Evolutionary conservation across 2,888 invertebrate species (phyloP).

Genomic region (Lepidocyrtoides sp.): DNA sequence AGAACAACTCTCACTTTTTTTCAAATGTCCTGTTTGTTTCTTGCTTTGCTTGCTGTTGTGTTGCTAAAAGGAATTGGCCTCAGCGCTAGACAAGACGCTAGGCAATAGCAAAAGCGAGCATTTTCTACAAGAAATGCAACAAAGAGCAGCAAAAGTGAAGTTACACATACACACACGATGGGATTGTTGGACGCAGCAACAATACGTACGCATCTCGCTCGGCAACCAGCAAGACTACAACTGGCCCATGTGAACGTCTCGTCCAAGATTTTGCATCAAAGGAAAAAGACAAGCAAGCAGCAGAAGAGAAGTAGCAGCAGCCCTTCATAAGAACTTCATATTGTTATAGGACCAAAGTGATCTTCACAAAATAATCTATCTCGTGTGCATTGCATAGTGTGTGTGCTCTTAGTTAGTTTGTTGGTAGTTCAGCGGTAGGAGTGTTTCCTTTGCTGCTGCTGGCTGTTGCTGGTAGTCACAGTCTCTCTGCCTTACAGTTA

Average conservation of each 20-base stretch:
- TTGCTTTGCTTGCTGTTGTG: background rate
- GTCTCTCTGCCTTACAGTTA: background rate
- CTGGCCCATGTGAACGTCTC: constrained; percentile 76
- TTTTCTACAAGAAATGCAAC: constrained; percentile 37
- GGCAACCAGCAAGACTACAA: constrained; percentile 76
- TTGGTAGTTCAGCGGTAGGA: background rate
- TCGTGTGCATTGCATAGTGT: background rate
- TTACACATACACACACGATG: background rate
- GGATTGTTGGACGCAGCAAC: constrained; percentile 21
- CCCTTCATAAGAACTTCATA: constrained; percentile 62
- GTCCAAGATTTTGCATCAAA: constrained; percentile 62
- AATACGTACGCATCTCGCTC: constrained; percentile 58
- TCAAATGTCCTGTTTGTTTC: constrained; percentile 58
- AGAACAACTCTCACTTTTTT: constrained; percentile 67
- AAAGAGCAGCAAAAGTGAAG: constrained; percentile 32
- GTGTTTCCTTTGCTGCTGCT: background rate
- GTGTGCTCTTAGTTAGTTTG: background rate
- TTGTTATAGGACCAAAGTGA: constrained; percentile 52
- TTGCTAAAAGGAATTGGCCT: constrained; percentile 41
- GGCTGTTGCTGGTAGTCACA: background rate
- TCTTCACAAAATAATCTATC: constrained; percentile 9
- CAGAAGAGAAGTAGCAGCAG: background rate
- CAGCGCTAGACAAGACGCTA: background rate
- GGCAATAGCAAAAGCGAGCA: background rate
- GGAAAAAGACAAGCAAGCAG: background rate